Evolutionary conservation across 2,113 vertebrate species (phyloP), one percentile per base, ranked within the genome.

Genomic region (Proterorhinus semilunaris): DNA sequence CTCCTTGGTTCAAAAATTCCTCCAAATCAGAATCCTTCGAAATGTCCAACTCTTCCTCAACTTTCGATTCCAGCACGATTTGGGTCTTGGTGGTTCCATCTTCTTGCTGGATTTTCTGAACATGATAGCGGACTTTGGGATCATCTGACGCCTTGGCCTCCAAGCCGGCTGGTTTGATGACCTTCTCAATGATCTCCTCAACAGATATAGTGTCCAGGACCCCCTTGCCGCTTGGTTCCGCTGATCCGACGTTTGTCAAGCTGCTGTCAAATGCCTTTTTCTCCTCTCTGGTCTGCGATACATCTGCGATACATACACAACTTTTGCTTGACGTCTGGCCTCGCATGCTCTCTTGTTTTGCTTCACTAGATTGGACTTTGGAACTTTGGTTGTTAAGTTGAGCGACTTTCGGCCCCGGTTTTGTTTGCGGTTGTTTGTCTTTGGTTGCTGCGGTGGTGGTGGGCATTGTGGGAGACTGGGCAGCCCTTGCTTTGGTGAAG

Each of bases 181-280:
- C 93, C 71, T 92, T 95, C 84, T 94, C 93, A 53, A 99, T 93
- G 36, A 98, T 94, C 50, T 95, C 94, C 66, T 93, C 87, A n/a
- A 93, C 86, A 71, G 83, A 87, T 61, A 90, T 85, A 1, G 84
- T 53, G 54, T 93, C 87, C 58, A 92, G 81, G 16, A 81, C 70
- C 62, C 81, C 89, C 68, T 87, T 88, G 65, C 90, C 83, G 75
- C 62, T 66, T 64, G 78, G 67, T 63, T 69, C 70, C 27, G 43
- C 57, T 62, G 62, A 68, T 61, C 5, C 52, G 46, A 65, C 54
- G 15, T 51, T 71, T 87, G 83, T 87, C 42, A 76, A 68, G 5
- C 73, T 69, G 49, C 48, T 84, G 44, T 68, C 69, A 17, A 55
- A 27, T 68, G 51, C 42, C 42, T 51, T 12, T 36, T 55, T 78